Evolutionary conservation across 2,113 vertebrate genomes (phyloP).

Genomic region (Odontesthes bonariensis): DNA sequence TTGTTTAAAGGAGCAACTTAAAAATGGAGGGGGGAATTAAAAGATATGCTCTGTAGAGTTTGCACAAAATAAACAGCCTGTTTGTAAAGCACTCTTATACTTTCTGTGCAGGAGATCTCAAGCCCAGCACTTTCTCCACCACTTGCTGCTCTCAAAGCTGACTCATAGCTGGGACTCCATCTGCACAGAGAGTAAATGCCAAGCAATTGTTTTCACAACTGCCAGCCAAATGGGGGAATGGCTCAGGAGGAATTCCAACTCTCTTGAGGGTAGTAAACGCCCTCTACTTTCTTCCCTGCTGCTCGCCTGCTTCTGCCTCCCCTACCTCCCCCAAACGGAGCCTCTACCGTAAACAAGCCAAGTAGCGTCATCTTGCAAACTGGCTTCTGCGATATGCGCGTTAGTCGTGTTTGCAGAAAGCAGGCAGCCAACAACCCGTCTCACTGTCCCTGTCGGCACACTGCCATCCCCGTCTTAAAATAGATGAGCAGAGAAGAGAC

Average conservation of each 20-base stretch:
- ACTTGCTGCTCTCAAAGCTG: constrained; percentile 77
- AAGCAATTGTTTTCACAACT: constrained; percentile 86
- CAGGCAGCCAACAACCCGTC: constrained; percentile 52
- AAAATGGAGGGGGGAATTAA: constrained; percentile 12
- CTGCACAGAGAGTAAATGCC: constrained; percentile 78
- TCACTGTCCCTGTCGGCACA: constrained; percentile 57
- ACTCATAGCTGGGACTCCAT: constrained; percentile 81
- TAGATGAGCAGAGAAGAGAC: constrained; percentile 65
- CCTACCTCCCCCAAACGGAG: constrained; percentile 42
- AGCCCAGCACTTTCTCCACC: constrained; percentile 74
- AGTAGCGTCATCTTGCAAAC: constrained; percentile 71
- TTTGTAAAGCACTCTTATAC: constrained; percentile 55
- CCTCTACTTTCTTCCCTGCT: constrained; percentile 55
- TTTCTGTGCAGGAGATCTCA: constrained; percentile 59
- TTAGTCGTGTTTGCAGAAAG: constrained; percentile 31
- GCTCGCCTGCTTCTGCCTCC: constrained; percentile 33
- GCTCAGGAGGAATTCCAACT: constrained; percentile 82
- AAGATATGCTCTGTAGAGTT: constrained; percentile 27
- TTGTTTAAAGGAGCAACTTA: background rate
- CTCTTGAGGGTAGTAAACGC: constrained; percentile 79
- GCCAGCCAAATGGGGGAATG: constrained; percentile 85
- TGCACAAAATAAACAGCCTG: constrained; percentile 40
- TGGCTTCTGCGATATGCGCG: constrained; percentile 40
- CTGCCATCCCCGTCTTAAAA: constrained; percentile 70
- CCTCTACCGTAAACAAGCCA: constrained; percentile 74